Conservation (phyloP, 2,888 invertebrate genomes). For the Drosophila trichaetosa region DNA sequence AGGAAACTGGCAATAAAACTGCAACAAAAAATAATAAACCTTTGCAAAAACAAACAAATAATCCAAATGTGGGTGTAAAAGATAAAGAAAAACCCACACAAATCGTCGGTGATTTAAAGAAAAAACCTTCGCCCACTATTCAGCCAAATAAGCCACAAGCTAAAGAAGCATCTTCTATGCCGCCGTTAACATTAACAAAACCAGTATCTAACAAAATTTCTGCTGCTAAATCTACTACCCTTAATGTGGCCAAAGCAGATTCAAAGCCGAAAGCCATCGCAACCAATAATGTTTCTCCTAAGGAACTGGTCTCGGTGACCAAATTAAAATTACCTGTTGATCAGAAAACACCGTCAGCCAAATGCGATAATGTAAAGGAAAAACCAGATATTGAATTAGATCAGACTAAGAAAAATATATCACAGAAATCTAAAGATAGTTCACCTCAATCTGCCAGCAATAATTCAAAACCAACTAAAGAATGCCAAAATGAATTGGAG, state of each 20-base stretch:
- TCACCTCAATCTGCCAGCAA: not conserved
- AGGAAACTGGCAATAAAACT: constrained; percentile 16
- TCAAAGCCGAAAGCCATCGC: not conserved
- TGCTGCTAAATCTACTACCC: not conserved
- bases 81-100: not conserved
- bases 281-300: not conserved
- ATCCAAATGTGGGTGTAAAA: not conserved
- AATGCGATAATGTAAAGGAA: not conserved
- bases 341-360: not conserved
- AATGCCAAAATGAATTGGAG: not conserved
- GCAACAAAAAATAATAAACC: not conserved
- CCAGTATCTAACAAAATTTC: not conserved
- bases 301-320: not conserved
- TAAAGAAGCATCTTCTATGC: not conserved
- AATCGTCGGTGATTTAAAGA: not conserved
- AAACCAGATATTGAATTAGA: not conserved
- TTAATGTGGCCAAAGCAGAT: not conserved
- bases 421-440: not conserved
- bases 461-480: not conserved
- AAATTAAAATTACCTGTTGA: not conserved
- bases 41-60: not conserved
- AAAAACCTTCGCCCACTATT: not conserved
- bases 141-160: not conserved
- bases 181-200: not conserved
- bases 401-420: not conserved